Conservation (phyloP, 2,113 vertebrate genomes). For the Ursus arctos region DNA sequence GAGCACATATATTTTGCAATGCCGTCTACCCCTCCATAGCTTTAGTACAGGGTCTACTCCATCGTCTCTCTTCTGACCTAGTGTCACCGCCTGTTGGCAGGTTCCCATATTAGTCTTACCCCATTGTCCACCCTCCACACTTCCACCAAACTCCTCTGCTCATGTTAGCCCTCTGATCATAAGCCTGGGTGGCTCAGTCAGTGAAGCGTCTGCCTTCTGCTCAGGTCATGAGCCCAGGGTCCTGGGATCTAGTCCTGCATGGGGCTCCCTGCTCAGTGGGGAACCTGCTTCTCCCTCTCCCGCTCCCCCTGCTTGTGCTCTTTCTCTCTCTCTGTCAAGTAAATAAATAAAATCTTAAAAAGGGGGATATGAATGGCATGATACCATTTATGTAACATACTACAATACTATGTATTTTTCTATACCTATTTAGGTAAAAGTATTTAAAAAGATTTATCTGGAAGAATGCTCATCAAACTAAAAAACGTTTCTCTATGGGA, state of each 20-base stretch:
- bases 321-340: background rate
- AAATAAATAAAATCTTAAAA: background rate
- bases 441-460: constrained; percentile 47
- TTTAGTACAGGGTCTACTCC: background rate
- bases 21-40: background rate
- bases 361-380: background rate
- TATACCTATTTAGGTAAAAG: background rate
- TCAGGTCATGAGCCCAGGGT: background rate
- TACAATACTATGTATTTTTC: background rate
- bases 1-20: constrained; percentile 40
- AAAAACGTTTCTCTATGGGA: constrained; percentile 32
- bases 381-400: constrained; percentile 38
- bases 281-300: background rate
- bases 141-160: background rate
- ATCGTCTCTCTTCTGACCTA: background rate
- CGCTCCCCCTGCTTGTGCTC: background rate
- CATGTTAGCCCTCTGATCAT: background rate
- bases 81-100: background rate
- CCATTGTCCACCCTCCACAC: background rate
- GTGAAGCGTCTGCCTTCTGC: background rate
- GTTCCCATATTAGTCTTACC: background rate
- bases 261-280: background rate
- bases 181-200: background rate
- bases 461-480: background rate
- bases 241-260: background rate